Evolutionary conservation across 2,797 vertebrate species (phyloP), one percentile per base, ranked within the genome.

Genomic region (Centroberyx gerrardi): DNA sequence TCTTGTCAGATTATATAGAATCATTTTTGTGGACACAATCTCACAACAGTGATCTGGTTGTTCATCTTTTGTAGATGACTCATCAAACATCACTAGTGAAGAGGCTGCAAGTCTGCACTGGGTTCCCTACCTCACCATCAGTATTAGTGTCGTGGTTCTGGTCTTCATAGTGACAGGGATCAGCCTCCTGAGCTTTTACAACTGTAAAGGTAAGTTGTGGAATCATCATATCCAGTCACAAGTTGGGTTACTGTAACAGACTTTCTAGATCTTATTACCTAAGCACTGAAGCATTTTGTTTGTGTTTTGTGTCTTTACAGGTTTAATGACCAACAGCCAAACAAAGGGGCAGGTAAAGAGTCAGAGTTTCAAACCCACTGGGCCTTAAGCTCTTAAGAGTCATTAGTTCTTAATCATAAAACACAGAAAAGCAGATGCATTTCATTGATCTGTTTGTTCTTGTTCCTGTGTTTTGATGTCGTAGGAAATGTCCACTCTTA

Each of bases 111-210:
- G 22, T 14, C 1, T 0, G 0, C 4, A 3, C 60, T 90, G 85
- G 82, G 15, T 65, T 12, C 66, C 78, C 0, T 91, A 87, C 60
- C 8, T 88, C 55, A 15, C 0, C 5, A 91, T 93, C 74, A 86
- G 65, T 62, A 0, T 15, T 5, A 1, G 69, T 46, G 42, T 83
- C 1, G 4, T 29, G 9, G 15, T 87, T 15, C 18, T 93, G 3
- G 36, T 93, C 4, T 0, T 60, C 29, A 7, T 5, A 0, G 40
- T 88, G 48, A 72, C 68, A 12, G 2, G 49, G 0, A 33, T 90
- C 3, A 78, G 52, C 3, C 3, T 75, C 17, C 5, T 88, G 27
- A 17, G 31, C 8, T 64, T 48, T 38, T 9, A 22, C 27, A 5
- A 18, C 28, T 68, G 59, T 48, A 83, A 76, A 72, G 15, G 91